These are phyloP conservation scores for Zygogramma bicolorata DNA, from an alignment of 2,888 invertebrate genomes.

Conservation along the genomic window DNA sequence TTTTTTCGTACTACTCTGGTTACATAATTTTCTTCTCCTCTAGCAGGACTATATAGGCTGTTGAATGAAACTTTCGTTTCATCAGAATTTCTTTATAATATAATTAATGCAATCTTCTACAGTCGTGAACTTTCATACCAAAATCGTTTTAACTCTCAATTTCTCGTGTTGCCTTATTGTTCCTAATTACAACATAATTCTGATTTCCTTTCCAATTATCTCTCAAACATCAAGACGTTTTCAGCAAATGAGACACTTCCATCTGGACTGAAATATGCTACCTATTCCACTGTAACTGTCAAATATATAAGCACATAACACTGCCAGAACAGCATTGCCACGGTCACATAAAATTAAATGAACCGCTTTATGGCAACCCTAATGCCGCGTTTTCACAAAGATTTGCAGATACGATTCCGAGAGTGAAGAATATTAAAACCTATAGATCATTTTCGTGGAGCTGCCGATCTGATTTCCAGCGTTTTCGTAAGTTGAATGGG, in stretches of 20 bases:
- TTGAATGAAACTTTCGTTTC: too few species aligned
- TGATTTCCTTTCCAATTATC: neutral
- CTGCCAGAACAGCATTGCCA: slow-evolving; percentile 9
- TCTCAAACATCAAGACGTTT: slow-evolving; percentile 1
- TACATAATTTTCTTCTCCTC: too few species aligned
- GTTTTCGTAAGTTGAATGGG: neutral
- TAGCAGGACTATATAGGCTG: too few species aligned
- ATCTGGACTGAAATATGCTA: neutral
- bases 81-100: too few species aligned
- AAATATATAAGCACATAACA: slow-evolving; percentile 11
- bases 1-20: too few species aligned
- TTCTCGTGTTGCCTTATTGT: neutral
- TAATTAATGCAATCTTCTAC: too few species aligned
- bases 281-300: slow-evolving; percentile 2
- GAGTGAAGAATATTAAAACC: neutral
- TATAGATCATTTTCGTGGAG: slow-evolving; percentile 16
- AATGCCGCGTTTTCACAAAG: slow-evolving; percentile 12
- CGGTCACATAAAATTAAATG: slow-evolving; percentile 11
- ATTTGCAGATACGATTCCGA: slow-evolving; percentile 16
- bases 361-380: slow-evolving; percentile 6
- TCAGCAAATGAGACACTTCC: neutral
- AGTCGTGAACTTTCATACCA: too few species aligned
- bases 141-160: too few species aligned
- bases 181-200: neutral
- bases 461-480: neutral